phyloP scores from a whole-genome alignment of 2,888 invertebrate genomes.

The Agrypnus murinus region DNA sequence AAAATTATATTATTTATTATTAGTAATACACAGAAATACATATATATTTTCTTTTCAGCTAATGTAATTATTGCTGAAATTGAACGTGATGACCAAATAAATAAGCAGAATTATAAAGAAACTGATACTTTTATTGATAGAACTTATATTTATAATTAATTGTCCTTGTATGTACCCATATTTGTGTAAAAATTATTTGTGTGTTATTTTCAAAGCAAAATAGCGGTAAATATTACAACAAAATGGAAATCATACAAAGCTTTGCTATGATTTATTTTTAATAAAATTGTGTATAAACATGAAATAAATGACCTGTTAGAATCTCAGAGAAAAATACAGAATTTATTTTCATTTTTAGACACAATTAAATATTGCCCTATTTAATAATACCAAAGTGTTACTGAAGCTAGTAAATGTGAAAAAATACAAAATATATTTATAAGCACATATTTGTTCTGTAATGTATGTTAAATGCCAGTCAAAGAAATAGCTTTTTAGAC shows the following conservation, averaged over 20 bases:
- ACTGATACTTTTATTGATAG: too few relatives aligned
- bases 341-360: background rate
- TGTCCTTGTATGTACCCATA: background rate
- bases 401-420: slow-evolving; percentile 30
- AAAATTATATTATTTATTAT: too few relatives aligned
- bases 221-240: too few relatives aligned
- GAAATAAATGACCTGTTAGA: too few relatives aligned
- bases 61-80: slow-evolving; percentile 12
- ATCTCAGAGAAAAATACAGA: too few relatives aligned
- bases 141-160: slow-evolving; percentile 28
- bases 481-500: slow-evolving; percentile 13
- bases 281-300: slow-evolving; percentile 10
- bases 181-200: background rate
- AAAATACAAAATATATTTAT: slow-evolving; percentile 25
- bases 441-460: slow-evolving; percentile 41
- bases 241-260: background rate
- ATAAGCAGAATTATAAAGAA: slow-evolving; percentile 31
- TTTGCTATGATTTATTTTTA: background rate
- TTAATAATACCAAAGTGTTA: slow-evolving; percentile 14
- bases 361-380: background rate
- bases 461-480: slow-evolving; percentile 37
- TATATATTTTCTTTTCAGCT: too few relatives aligned
- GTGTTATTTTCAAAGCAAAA: slow-evolving; percentile 19
- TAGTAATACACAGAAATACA: background rate
- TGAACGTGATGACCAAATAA: slow-evolving; percentile 43